Evolutionary conservation across 2,888 invertebrate genomes (phyloP).

Genomic region (Brachypalpus laphriformis): DNA sequence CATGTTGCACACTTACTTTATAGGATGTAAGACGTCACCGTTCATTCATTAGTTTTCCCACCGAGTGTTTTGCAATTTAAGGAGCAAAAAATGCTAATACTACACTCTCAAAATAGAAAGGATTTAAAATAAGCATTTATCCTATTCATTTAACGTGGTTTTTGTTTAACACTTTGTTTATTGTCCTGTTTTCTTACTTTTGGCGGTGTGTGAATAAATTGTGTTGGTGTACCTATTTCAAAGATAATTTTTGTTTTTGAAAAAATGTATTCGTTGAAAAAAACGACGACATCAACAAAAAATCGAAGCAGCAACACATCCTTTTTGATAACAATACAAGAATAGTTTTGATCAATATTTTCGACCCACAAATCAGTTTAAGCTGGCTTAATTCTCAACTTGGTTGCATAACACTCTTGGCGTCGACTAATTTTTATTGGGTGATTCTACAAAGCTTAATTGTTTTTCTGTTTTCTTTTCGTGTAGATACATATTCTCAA

Average conservation of each 20-base stretch:
- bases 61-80: conserved; percentile 49
- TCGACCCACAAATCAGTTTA: conserved; percentile 16
- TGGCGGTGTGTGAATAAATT: conserved; percentile 41
- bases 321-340: neutral
- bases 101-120: conserved; percentile 16
- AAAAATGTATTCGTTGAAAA: conserved; percentile 56
- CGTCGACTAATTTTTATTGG: conserved; percentile 41
- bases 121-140: neutral
- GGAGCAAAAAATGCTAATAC: conserved; percentile 33
- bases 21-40: conserved; percentile 61
- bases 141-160: conserved; percentile 30
- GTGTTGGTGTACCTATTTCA: conserved; percentile 24
- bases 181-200: conserved; percentile 34
- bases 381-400: conserved; percentile 21
- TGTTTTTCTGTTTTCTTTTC: neutral
- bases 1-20: conserved; percentile 51
- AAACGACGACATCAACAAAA: conserved; percentile 10
- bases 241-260: conserved; percentile 4
- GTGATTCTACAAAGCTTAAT: conserved; percentile 20
- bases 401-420: conserved; percentile 68
- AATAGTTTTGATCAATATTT: neutral
- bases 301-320: neutral
- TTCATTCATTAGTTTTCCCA: conserved; percentile 73
- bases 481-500: conserved; percentile 28
- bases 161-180: conserved; percentile 21